These are phyloP conservation scores for Hirudinaria manillensis DNA, from an alignment of 2,888 invertebrate genomes.

Conservation along the genomic window DNA sequence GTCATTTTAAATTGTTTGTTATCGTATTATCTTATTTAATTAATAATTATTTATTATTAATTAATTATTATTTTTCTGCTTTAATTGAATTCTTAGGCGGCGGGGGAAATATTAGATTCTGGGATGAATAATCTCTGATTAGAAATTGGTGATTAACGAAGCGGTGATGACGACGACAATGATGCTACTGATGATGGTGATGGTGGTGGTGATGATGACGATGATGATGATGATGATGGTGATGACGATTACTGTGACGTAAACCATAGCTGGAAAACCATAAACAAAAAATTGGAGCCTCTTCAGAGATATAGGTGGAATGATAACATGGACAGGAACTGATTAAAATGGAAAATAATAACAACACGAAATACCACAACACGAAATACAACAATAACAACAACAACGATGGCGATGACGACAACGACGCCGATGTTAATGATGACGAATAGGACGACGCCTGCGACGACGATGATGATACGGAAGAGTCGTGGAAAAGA, in stretches of 20 bases:
- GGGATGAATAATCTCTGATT: no score
- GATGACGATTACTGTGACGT: slow-evolving; percentile 9
- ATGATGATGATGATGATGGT: slow-evolving; percentile 19
- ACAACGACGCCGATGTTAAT: not conserved
- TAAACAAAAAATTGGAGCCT: no score
- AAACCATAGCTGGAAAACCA: no score
- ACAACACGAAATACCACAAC: not conserved
- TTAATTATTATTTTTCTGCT: no score
- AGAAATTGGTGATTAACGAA: not conserved
- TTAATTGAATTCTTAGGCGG: no score
- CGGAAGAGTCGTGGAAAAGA: not conserved
- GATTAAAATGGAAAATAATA: not conserved
- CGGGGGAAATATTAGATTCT: no score
- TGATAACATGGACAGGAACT: no score
- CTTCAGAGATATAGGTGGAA: no score
- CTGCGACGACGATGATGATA: not conserved
- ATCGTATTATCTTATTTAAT: no score
- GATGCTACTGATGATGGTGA: slow-evolving; percentile 10
- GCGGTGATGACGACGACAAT: slow-evolving; percentile 13
- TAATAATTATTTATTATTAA: no score
- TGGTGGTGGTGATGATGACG: slow-evolving; percentile 13
- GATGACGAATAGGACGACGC: slow-evolving; percentile 9
- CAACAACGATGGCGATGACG: slow-evolving; percentile 10
- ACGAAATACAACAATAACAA: not conserved
- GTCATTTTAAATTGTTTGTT: no score